These are phyloP conservation scores for Rhinopithecus roxellana DNA, from an alignment of 2,113 vertebrate genomes.

Conservation along the genomic window DNA sequence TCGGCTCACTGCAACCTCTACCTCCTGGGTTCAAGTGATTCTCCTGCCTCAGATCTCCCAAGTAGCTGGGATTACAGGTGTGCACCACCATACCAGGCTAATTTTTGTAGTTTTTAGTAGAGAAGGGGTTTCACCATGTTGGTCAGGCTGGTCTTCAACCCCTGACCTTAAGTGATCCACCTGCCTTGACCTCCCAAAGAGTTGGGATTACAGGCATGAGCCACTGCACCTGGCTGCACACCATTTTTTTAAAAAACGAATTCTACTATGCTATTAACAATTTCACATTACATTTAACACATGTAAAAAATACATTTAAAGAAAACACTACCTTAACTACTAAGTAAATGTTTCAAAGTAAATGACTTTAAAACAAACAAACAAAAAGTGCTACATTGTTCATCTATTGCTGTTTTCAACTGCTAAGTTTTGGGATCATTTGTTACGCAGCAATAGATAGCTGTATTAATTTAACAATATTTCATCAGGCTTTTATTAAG, in stretches of 20 bases:
- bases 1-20: too few relatives aligned
- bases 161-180: too few relatives aligned
- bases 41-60: too few relatives aligned
- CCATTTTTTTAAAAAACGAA: neutral
- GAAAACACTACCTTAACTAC: conserved; percentile 23
- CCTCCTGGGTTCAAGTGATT: too few relatives aligned
- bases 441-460: neutral
- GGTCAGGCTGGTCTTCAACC: too few relatives aligned
- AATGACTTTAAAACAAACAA: neutral
- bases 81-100: too few relatives aligned
- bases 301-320: neutral
- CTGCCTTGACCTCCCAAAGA: too few relatives aligned
- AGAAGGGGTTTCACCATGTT: too few relatives aligned
- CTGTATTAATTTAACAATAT: neutral
- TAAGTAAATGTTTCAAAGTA: conserved; percentile 26
- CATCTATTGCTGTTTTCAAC: conserved; percentile 30
- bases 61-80: too few relatives aligned
- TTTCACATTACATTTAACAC: conserved; percentile 8
- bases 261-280: neutral
- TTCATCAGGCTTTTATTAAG: conserved; percentile 5
- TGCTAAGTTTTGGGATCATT: neutral
- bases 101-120: too few relatives aligned
- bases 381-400: neutral
- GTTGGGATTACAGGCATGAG: too few relatives aligned
- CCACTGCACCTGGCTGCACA: too few relatives aligned